Percentiles rank a stretch among this genome's conserved stretches.
These are phyloP conservation scores for Xenopus borealis DNA, from an alignment of 2,113 vertebrate species.

Conservation along the genomic window DNA sequence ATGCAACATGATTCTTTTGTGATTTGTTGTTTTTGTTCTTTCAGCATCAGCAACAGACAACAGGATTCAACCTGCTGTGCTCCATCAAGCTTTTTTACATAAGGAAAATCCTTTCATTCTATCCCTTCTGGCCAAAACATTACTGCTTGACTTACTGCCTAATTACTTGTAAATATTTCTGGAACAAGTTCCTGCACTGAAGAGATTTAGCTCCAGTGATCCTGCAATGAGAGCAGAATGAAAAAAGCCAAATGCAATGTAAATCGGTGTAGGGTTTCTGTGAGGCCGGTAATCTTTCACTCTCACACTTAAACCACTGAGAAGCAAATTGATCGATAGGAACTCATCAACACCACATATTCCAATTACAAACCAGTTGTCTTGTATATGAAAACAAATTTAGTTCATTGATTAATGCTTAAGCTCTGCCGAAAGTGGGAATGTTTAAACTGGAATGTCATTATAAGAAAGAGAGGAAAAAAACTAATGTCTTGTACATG, in stretches of 20 bases:
- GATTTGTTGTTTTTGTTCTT: neutral
- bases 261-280: neutral
- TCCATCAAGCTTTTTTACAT: conserved; percentile 25
- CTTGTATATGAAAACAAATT: conserved; percentile 17
- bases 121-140: conserved; percentile 23
- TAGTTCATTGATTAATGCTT: conserved; percentile 3
- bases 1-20: neutral
- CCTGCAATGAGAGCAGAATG: neutral
- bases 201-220: conserved; percentile 19
- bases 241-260: neutral
- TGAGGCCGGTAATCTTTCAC: neutral
- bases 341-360: conserved; percentile 6
- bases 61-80: conserved; percentile 4
- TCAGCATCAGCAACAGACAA: neutral
- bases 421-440: neutral
- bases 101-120: neutral
- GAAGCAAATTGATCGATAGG: conserved; percentile 5
- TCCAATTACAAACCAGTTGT: conserved; percentile 14
- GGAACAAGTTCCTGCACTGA: conserved; percentile 27
- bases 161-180: conserved; percentile 41
- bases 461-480: neutral
- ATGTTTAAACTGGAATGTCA: conserved; percentile 10
- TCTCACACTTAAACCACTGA: neutral
- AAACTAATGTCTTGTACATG: neutral
- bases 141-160: conserved; percentile 29